These are phyloP conservation scores for Agriotes lineatus DNA, from an alignment of 2,888 invertebrate species.

Conservation along the genomic window DNA sequence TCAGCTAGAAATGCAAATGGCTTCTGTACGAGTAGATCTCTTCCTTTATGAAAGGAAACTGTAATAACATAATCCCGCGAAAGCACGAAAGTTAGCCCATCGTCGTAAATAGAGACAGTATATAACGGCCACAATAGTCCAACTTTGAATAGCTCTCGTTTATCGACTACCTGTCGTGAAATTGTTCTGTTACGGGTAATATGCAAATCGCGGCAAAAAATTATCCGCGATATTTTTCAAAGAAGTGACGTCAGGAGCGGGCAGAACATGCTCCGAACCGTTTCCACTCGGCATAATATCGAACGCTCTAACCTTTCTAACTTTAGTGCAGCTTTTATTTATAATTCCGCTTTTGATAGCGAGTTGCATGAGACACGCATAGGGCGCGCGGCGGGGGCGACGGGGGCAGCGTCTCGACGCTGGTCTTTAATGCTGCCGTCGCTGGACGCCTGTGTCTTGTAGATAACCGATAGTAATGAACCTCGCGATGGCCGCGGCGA, in stretches of 20 bases:
- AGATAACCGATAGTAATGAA: slow-evolving; percentile 45
- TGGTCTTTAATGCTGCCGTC: slow-evolving; percentile 35
- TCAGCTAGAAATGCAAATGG: slow-evolving; percentile 53
- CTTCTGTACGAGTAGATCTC: slow-evolving; percentile 45
- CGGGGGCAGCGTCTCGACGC: slow-evolving; percentile 26
- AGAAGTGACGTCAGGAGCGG: slow-evolving; percentile 25
- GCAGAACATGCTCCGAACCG: slow-evolving; percentile 30
- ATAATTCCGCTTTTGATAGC: slow-evolving; percentile 40
- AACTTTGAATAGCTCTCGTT: slow-evolving; percentile 37
- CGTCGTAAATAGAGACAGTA: slow-evolving; percentile 42
- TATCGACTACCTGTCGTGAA: slow-evolving; percentile 51
- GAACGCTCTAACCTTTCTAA: slow-evolving; percentile 32
- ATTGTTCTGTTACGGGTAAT: slow-evolving; percentile 30
- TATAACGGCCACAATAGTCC: slow-evolving; percentile 30
- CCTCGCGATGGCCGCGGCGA: neutral
- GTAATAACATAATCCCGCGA: slow-evolving; percentile 52
- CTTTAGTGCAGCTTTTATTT: slow-evolving; percentile 42
- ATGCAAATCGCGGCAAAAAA: slow-evolving; percentile 18
- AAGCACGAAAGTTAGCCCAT: slow-evolving; percentile 51
- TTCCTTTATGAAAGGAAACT: slow-evolving; percentile 52
- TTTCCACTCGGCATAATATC: slow-evolving; percentile 32
- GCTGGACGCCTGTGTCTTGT: slow-evolving; percentile 43
- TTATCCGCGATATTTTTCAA: slow-evolving; percentile 14
- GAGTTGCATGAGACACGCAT: slow-evolving; percentile 45
- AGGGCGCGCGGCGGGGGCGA: neutral